Percentiles rank a stretch among this genome's conserved stretches.
Evolutionary conservation across 2,797 vertebrate species (phyloP).

Genomic region (Notolabrus celidotus): DNA sequence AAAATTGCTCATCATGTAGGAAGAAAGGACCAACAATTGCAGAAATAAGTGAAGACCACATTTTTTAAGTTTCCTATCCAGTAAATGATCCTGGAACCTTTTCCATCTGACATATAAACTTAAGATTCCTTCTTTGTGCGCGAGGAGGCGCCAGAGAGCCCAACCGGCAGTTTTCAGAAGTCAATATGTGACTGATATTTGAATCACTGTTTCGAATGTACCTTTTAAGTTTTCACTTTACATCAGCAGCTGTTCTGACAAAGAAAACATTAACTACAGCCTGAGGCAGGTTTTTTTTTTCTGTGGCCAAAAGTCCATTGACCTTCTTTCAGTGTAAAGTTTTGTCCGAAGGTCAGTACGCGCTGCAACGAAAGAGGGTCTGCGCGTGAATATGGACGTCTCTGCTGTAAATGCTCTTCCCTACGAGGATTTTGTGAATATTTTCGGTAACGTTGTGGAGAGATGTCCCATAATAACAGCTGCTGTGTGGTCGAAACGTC

Average conservation of each 20-base stretch:
- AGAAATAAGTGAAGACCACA: no score
- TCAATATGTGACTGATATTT: neutral
- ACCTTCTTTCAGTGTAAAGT: slow-evolving; percentile 35
- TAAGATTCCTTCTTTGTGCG: neutral
- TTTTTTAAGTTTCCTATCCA: no score
- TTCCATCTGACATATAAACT: no score
- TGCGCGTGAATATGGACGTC: slow-evolving; percentile 82
- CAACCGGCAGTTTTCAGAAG: neutral
- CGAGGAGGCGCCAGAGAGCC: slow-evolving; percentile 14
- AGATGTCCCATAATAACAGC: slow-evolving; percentile 86
- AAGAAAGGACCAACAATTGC: no score
- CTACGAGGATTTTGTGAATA: slow-evolving; percentile 86
- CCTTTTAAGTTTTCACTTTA: neutral
- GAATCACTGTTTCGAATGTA: neutral
- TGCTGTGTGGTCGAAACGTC: slow-evolving; percentile 86
- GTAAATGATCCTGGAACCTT: no score
- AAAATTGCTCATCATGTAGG: no score
- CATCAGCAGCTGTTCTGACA: neutral
- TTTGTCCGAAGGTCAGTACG: slow-evolving; percentile 43
- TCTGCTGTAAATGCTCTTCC: slow-evolving; percentile 81
- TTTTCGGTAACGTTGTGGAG: slow-evolving; percentile 89
- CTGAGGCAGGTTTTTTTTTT: neutral
- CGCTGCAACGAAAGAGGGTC: neutral
- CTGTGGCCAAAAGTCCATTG: slow-evolving; percentile 49
- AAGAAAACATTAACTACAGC: slow-evolving; percentile 46